These are phyloP conservation scores for Zaprionus taronus DNA, from an alignment of 1,140 invertebrate genomes.

Conservation along the genomic window DNA sequence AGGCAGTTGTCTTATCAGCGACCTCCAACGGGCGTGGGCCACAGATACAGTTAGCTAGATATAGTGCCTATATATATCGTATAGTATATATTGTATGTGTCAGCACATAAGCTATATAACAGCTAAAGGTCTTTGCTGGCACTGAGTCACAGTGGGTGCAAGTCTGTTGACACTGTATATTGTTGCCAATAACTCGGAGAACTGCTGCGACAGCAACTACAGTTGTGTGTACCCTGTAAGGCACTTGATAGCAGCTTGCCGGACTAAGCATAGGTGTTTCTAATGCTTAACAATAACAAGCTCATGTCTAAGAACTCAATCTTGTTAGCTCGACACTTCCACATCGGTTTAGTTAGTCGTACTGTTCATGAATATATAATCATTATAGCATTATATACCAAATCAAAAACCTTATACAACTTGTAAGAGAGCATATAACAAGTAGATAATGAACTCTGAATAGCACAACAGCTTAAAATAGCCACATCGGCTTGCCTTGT, in stretches of 20 bases:
- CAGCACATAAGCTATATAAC: not conserved
- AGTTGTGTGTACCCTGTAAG: not conserved
- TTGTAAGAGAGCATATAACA: no score
- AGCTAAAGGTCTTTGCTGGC: not conserved
- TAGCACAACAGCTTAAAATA: not conserved
- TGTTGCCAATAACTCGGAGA: not conserved
- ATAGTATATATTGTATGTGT: not conserved
- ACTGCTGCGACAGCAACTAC: not conserved
- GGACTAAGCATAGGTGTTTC: no score
- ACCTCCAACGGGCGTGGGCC: not conserved
- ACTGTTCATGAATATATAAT: not conserved
- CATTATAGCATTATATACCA: not conserved
- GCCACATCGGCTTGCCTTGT: not conserved
- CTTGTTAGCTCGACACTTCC: not conserved
- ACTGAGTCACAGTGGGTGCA: not conserved
- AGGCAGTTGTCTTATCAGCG: conserved; percentile 1
- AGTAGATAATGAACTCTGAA: no score
- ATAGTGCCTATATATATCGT: not conserved
- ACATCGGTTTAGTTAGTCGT: not conserved
- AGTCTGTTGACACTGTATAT: not conserved
- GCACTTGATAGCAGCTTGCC: not conserved
- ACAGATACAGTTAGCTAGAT: not conserved
- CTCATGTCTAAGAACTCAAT: not conserved
- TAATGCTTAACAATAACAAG: no score
- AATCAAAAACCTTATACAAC: no score